phyloP scores from a whole-genome alignment of 64 coral and sea anemone species.

The Dendronephthya gigantea region DNA sequence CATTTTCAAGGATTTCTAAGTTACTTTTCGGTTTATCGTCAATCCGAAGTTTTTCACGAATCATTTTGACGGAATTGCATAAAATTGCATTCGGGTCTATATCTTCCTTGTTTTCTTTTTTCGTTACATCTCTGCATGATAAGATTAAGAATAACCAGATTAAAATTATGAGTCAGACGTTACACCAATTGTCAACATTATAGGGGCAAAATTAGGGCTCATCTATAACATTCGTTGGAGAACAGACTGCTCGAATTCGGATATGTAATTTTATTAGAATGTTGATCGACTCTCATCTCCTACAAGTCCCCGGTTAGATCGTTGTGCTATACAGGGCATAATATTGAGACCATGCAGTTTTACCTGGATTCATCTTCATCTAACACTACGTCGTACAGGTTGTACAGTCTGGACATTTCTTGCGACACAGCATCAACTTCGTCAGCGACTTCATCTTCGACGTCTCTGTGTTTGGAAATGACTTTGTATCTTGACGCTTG shows the following conservation, averaged over 20 bases:
- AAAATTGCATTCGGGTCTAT: neutral
- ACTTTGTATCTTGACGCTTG: conserved; percentile 4
- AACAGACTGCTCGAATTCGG: too few species aligned
- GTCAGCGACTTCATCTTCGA: neutral
- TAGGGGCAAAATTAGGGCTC: too few species aligned
- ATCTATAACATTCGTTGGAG: too few species aligned
- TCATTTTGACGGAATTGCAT: conserved; percentile 13
- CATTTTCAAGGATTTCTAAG: neutral
- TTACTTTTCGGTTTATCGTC: neutral
- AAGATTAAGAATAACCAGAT: too few species aligned
- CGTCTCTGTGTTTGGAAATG: neutral
- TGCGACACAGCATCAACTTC: neutral
- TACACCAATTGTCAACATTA: too few species aligned
- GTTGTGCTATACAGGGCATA: too few species aligned
- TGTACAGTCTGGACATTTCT: neutral
- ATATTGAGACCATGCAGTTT: neutral
- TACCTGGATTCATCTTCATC: neutral
- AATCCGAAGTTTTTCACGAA: neutral
- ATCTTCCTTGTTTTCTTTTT: neutral
- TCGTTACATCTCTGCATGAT: neutral
- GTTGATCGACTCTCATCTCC: too few species aligned
- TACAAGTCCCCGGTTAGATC: too few species aligned
- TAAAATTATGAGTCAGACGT: too few species aligned
- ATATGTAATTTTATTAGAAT: too few species aligned
- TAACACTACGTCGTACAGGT: neutral